Evolutionary conservation across 2,888 invertebrate species (phyloP).

Genomic region (Drosophila percnosoma): DNA sequence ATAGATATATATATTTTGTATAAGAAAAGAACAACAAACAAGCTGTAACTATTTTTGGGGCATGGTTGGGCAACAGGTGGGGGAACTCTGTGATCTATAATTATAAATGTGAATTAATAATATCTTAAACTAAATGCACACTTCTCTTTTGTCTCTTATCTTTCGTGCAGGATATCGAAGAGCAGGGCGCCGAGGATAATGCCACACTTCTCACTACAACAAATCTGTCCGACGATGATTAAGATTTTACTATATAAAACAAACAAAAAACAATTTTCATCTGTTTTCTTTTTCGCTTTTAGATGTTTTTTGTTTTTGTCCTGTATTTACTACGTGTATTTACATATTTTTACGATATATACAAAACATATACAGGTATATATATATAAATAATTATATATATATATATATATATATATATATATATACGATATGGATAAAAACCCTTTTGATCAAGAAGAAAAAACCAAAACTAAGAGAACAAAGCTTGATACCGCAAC

Average conservation of each 20-base stretch:
- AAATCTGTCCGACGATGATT: conserved; percentile 83
- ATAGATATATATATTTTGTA: conserved; percentile 65
- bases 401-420: conserved; percentile 51
- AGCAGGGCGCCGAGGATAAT: conserved; percentile 83
- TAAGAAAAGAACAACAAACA: conserved; percentile 42
- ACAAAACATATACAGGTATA: conserved; percentile 56
- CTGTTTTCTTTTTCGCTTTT: conserved; percentile 40
- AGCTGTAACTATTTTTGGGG: conserved; percentile 18
- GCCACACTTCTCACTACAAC: conserved; percentile 82
- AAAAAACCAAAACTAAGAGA: conserved; percentile 6
- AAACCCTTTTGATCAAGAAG: conserved; percentile 22
- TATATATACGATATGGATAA: conserved; percentile 39
- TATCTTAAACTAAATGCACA: neutral
- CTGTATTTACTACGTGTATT: conserved; percentile 36
- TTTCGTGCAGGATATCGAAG: conserved; percentile 78
- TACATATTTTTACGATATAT: conserved; percentile 55
- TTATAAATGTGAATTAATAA: neutral
- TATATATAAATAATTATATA: conserved; percentile 21
- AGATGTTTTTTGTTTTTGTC: conserved; percentile 28
- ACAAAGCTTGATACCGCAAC: conserved; percentile 18
- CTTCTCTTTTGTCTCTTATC: conserved; percentile 5
- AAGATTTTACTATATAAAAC: conserved; percentile 36
- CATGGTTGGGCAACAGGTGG: conserved; percentile 3
- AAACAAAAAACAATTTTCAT: neutral
- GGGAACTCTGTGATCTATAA: neutral